phyloP scores from a whole-genome alignment of 2,797 vertebrate species.

The Danionella dracula region DNA sequence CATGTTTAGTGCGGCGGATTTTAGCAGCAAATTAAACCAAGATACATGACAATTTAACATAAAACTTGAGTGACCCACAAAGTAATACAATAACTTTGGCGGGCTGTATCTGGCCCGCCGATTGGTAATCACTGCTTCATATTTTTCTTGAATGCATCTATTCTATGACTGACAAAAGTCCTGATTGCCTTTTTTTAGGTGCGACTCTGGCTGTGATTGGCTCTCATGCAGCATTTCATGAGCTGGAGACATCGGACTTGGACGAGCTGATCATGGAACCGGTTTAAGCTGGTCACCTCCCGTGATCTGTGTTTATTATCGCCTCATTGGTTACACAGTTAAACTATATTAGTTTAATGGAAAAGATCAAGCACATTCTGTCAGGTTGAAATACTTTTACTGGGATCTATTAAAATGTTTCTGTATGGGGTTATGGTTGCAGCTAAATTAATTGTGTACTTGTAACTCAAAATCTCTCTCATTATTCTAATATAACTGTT shows the following conservation, averaged over 20 bases:
- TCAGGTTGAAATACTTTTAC: slow-evolving; percentile 6
- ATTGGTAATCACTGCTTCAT: too few species aligned
- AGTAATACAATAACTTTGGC: too few species aligned
- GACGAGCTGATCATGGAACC: slow-evolving; percentile 86
- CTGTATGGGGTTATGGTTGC: too few species aligned
- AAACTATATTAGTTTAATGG: slow-evolving; percentile 3
- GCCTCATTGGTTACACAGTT: neutral
- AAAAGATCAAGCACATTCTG: slow-evolving; percentile 15
- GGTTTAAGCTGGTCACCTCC: slow-evolving; percentile 63
- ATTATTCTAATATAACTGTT: too few species aligned
- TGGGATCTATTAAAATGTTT: slow-evolving; percentile 3
- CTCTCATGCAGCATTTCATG: slow-evolving; percentile 82
- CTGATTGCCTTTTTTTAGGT: slow-evolving; percentile 60
- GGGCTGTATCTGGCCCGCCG: too few species aligned
- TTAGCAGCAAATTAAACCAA: too few species aligned
- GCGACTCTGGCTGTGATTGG: slow-evolving; percentile 87
- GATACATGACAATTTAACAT: too few species aligned
- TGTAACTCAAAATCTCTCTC: too few species aligned
- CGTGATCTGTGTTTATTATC: slow-evolving; percentile 31
- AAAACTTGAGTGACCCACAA: too few species aligned
- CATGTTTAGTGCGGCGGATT: too few species aligned
- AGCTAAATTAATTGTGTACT: too few species aligned
- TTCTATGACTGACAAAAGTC: neutral
- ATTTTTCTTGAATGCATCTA: too few species aligned
- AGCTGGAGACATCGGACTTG: slow-evolving; percentile 71